Base-by-base conservation (phyloP, 2,888 invertebrate genomes). In the Liposcelis brunnea region DNA sequence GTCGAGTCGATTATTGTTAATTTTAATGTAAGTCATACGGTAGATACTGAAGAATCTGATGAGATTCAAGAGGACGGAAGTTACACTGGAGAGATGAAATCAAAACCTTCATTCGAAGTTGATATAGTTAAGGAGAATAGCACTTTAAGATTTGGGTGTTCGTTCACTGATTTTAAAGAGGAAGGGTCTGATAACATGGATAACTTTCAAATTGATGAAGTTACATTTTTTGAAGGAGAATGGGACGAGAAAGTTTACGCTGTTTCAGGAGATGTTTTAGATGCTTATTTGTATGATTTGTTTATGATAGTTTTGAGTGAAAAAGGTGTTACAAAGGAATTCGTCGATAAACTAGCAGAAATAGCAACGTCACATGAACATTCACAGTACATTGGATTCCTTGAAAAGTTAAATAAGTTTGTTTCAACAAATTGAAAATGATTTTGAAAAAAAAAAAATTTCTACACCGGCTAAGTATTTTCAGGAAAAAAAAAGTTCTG, bases 291-390 rank as follows among this genome's bases (percentile, higher is more conserved):
- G 45, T 95, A 95, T 59, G 94, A 95, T 61, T 70, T 93, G 42
- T 67, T 98, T 52, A 84, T 97, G 80, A 93, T 94, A 59, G 72
- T 91, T 53, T 69, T 98, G 47, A 95, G 95, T 63, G 97, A 97
- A 61, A 87, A 97, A 55, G 97, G 97, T 31, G 70, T 98, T 49
- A 81, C 83, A 58, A 90, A 90, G 57, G 86, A 90, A 51, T 95
- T 98, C 64, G 85, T 79, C 1, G 83, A 86, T 55, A 85, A 91
- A 59, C 60, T 98, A 15, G 76, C 86, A 0, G 80, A 85, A 50
- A 78, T 87, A 61, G 85, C 87, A 59, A 95, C 97, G 2, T 74
- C 77, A 1, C 93, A 93, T 59, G 97, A 98, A 63, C 95, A 97
- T 62, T 70, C 78, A 2, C 78, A 84, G 2, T 98, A 97, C 63